Conservation (phyloP, 2,113 vertebrate species). For the rabbit (Oryctolagus cuniculus) region DNA sequence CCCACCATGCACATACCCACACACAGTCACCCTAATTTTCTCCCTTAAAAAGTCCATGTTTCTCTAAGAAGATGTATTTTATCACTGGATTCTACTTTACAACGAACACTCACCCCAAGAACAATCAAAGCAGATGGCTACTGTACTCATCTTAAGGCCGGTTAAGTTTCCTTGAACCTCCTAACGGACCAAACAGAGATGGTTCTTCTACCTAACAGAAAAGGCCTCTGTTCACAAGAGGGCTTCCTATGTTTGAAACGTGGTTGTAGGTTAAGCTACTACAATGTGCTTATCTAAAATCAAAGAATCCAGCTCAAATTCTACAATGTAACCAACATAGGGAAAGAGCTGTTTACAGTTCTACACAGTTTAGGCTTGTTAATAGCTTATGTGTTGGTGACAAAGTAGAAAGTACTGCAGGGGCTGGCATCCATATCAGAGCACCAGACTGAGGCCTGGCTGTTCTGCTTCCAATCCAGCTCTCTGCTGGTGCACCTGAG, state of each 20-base stretch:
- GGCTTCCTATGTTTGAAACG: neutral
- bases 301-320: neutral
- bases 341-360: neutral
- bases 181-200: constrained; percentile 68
- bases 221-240: constrained; percentile 48
- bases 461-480: too few species aligned
- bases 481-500: too few species aligned
- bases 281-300: neutral
- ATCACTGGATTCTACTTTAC: constrained; percentile 10
- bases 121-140: neutral
- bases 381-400: neutral
- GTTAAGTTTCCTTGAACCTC: constrained; percentile 24
- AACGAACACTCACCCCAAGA: neutral
- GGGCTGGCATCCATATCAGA: too few species aligned
- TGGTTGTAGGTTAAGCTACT: neutral
- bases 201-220: constrained; percentile 64
- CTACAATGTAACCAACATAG: neutral
- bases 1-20: neutral
- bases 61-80: constrained; percentile 36
- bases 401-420: neutral
- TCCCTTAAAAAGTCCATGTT: neutral
- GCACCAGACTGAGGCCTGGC: too few species aligned
- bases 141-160: neutral
- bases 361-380: neutral
- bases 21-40: neutral